Conservation (phyloP, 2,888 invertebrate species). For the Drosophila subquinaria region DNA sequence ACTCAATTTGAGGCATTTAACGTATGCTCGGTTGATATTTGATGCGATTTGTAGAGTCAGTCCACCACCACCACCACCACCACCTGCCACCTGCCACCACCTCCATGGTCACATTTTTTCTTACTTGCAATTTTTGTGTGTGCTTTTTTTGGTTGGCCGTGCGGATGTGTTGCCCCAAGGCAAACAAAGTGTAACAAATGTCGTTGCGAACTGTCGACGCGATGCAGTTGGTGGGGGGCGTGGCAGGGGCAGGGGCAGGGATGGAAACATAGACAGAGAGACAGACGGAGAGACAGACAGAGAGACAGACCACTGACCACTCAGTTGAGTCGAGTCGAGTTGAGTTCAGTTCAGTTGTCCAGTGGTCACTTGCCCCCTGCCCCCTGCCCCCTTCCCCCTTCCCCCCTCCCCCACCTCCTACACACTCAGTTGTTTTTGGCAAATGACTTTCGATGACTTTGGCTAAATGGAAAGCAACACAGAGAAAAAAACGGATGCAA, state of each 20-base stretch:
- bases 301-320: slow-evolving; percentile 24
- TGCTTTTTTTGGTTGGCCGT: slow-evolving; percentile 10
- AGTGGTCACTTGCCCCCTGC: not conserved
- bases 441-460: slow-evolving; percentile 77
- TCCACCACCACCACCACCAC: slow-evolving; percentile 7
- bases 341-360: slow-evolving; percentile 9
- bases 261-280: not conserved
- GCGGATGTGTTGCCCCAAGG: slow-evolving; percentile 61
- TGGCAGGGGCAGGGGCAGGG: no score
- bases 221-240: slow-evolving; percentile 2
- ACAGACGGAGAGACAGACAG: slow-evolving; percentile 1
- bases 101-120: not conserved
- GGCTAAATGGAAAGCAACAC: slow-evolving; percentile 28
- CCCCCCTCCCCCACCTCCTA: not conserved
- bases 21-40: slow-evolving; percentile 82
- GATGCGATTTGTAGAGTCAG: slow-evolving; percentile 73
- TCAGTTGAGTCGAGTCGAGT: not conserved
- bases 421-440: slow-evolving; percentile 52
- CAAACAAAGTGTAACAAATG: slow-evolving; percentile 81
- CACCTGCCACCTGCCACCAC: slow-evolving; percentile 8
- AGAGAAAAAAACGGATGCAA: slow-evolving; percentile 33
- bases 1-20: slow-evolving; percentile 85
- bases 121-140: not conserved
- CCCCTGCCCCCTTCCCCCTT: no score
- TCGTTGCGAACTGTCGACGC: slow-evolving; percentile 53